A percentile compares a stretch with the other conserved stretches of the same genome.
Conservation (phyloP, 2,888 invertebrate species). For the Synanthedon andrenaeformis region DNA sequence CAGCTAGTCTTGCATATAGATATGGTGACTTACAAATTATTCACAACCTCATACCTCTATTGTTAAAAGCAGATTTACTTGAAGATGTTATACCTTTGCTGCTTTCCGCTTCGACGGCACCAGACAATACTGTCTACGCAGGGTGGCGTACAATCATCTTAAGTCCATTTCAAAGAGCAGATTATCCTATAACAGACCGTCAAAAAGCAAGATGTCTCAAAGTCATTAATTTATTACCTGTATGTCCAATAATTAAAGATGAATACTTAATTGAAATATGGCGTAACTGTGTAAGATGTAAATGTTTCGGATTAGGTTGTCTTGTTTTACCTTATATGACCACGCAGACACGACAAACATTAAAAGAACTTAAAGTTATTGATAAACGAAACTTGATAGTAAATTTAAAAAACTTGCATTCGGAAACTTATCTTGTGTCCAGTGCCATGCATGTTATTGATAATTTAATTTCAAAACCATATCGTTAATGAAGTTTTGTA, state of each 20-base stretch:
- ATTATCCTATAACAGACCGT: conserved; percentile 59
- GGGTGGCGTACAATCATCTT: conserved; percentile 58
- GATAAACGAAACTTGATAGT: conserved; percentile 55
- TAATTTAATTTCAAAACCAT: conserved; percentile 35
- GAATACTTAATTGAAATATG: conserved; percentile 58
- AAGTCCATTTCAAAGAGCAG: conserved; percentile 57
- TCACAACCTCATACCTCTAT: conserved; percentile 34
- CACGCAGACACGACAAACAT: conserved; percentile 35
- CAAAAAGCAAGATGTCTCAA: conserved; percentile 55
- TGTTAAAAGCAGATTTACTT: conserved; percentile 38
- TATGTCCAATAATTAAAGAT: conserved; percentile 55
- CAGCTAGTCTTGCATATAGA: conserved; percentile 38
- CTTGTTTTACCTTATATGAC: conserved; percentile 60
- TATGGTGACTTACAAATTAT: conserved; percentile 39
- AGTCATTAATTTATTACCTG: conserved; percentile 52
- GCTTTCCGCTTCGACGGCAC: conserved; percentile 35
- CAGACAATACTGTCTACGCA: conserved; percentile 39
- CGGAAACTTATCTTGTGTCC: conserved; percentile 55
- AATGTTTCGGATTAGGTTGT: conserved; percentile 54
- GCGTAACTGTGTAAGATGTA: conserved; percentile 58
- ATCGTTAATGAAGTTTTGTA: conserved; percentile 17
- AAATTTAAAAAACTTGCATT: conserved; percentile 55
- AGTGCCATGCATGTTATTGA: conserved; percentile 61
- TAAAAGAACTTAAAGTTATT: conserved; percentile 51
- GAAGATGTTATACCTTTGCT: conserved; percentile 55